phyloP scores from a whole-genome alignment of 2,888 invertebrate species.

The Mamestra brassicae region DNA sequence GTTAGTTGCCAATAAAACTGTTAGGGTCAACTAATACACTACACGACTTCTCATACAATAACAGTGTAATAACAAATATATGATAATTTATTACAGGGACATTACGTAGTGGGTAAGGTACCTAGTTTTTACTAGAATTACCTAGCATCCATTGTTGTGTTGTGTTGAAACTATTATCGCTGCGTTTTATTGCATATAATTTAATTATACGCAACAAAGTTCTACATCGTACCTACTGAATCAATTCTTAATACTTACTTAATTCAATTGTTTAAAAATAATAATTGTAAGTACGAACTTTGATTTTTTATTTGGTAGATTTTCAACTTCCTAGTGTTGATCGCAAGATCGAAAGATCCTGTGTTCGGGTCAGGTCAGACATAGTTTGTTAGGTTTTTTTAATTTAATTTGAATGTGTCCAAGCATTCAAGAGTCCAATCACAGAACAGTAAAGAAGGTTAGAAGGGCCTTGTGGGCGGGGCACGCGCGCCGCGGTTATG shows the following conservation, averaged over 20 bases:
- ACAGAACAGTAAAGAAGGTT: no score
- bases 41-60: conserved; percentile 18
- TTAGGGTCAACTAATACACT: conserved; percentile 18
- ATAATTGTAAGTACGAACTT: no score
- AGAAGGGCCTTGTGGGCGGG: no score
- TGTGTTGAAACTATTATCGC: conserved; percentile 13
- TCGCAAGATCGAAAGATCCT: no score
- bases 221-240: neutral
- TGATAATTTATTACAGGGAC: conserved; percentile 41
- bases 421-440: no score
- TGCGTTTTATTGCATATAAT: conserved; percentile 27
- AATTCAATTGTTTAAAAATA: no score
- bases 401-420: no score
- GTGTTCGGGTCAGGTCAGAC: no score
- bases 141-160: conserved; percentile 24
- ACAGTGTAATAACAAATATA: conserved; percentile 28
- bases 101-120: conserved; percentile 40
- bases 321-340: no score
- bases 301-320: no score
- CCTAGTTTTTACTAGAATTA: conserved; percentile 24
- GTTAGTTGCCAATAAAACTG: conserved; percentile 31
- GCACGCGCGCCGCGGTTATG: no score
- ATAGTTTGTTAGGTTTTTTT: no score
- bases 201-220: conserved; percentile 4
- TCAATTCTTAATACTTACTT: neutral